Conservation (phyloP, 2,797 vertebrate species). For the Sternarchorhynchus goeldii region DNA sequence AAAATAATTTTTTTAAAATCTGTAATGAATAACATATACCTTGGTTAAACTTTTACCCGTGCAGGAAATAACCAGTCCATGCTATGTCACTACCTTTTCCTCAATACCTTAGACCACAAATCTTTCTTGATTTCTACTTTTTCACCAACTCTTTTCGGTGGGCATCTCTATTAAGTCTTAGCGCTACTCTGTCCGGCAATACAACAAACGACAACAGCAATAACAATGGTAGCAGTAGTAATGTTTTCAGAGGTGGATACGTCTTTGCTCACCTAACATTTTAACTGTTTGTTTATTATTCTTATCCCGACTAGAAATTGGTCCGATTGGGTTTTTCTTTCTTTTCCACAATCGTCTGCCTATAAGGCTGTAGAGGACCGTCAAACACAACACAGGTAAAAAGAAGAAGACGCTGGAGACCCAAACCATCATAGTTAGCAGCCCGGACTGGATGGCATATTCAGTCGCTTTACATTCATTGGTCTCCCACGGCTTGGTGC, state of each 20-base stretch:
- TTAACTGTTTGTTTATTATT: conserved; percentile 95
- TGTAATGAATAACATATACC: too few species aligned
- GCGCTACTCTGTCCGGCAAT: too few species aligned
- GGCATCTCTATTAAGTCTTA: too few species aligned
- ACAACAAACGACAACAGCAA: not conserved
- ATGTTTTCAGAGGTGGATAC: not conserved
- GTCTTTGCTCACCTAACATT: conserved; percentile 85
- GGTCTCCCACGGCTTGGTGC: conserved; percentile 80
- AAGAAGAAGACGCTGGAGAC: conserved; percentile 95
- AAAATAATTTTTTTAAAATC: too few species aligned
- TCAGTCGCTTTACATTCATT: conserved; percentile 93
- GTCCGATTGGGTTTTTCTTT: conserved; percentile 79
- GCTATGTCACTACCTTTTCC: too few species aligned
- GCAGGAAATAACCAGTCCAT: too few species aligned
- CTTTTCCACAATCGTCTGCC: conserved; percentile 93
- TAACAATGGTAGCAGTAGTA: not conserved
- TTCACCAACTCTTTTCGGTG: too few species aligned
- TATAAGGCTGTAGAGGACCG: conserved; percentile 96
- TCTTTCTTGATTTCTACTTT: too few species aligned
- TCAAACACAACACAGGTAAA: conserved; percentile 94
- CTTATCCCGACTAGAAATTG: conserved; percentile 84
- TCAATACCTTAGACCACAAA: too few species aligned
- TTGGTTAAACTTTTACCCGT: too few species aligned
- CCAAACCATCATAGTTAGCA: conserved; percentile 96
- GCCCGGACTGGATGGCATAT: conserved; percentile 90